Evolutionary conservation across 1,140 invertebrate species (phyloP).

Genomic region (Sinonovacula constricta): DNA sequence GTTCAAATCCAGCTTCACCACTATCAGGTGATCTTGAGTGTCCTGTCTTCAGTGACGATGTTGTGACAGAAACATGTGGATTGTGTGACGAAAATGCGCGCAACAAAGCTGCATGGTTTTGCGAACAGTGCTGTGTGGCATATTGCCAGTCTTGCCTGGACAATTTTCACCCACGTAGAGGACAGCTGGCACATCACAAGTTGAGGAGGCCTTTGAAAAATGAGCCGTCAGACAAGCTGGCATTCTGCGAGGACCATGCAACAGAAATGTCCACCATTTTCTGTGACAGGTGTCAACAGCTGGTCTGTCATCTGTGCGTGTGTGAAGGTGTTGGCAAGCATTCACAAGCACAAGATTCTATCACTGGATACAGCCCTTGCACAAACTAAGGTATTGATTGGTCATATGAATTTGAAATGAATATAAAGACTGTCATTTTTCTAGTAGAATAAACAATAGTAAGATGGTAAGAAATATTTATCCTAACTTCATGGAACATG

Average conservation of each 20-base stretch:
- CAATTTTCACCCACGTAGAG: conserved; percentile 75
- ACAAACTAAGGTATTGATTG: conserved; percentile 70
- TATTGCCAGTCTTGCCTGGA: conserved; percentile 95
- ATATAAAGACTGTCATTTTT: too few species aligned
- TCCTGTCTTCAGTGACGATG: conserved; percentile 57
- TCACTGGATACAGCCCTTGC: conserved; percentile 66
- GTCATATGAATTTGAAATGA: too few species aligned
- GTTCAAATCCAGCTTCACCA: conserved; percentile 21
- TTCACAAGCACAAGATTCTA: conserved; percentile 71
- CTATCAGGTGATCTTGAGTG: conserved; percentile 39
- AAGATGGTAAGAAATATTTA: too few species aligned
- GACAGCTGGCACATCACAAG: conserved; percentile 63
- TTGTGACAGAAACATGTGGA: conserved; percentile 83
- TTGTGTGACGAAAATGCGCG: conserved; percentile 90
- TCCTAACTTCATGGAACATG: too few species aligned
- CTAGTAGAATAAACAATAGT: too few species aligned
- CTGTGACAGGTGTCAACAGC: conserved; percentile 92
- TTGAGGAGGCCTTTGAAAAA: conserved; percentile 52
- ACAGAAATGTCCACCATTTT: conserved; percentile 89
- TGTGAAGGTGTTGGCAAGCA: conserved; percentile 74
- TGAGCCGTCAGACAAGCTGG: conserved; percentile 43
- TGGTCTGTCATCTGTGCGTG: conserved; percentile 89
- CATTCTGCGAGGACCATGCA: conserved; percentile 85
- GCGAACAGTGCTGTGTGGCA: conserved; percentile 95
- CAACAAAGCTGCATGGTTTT: conserved; percentile 90